These are phyloP conservation scores for Halcyon leucocephala DNA, from an alignment of 2,797 vertebrate genomes.

Conservation along the genomic window DNA sequence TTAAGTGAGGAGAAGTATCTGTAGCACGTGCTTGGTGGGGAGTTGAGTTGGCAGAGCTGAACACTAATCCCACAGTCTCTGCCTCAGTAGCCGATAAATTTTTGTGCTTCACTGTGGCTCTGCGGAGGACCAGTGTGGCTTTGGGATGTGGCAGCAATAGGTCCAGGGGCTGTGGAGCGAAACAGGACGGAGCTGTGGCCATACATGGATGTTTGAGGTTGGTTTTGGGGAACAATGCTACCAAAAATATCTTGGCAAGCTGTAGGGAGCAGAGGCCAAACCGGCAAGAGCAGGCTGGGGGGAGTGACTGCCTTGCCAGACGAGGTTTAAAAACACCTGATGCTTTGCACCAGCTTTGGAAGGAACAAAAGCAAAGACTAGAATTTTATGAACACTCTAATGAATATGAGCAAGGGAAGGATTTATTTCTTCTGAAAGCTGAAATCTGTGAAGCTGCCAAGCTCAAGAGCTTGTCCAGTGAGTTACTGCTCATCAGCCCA, in stretches of 20 bases:
- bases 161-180: not conserved
- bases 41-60: not conserved
- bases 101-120: not conserved
- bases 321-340: not conserved
- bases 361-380: not conserved
- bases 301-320: fast-evolving
- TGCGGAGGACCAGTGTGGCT: fast-evolving
- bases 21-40: fast-evolving
- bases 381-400: not conserved
- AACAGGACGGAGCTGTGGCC: not conserved
- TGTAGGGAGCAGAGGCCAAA: not conserved
- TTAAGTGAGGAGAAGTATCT: not conserved
- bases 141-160: not conserved
- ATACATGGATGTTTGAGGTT: not conserved
- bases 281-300: not conserved
- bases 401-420: not conserved
- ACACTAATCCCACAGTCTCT: not conserved
- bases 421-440: not conserved
- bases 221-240: not conserved
- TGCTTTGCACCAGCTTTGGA: not conserved
- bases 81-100: not conserved
- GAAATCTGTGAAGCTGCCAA: fast-evolving
- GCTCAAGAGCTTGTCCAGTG: not conserved
- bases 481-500: not conserved
- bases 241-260: not conserved